A percentile compares a stretch with the other conserved stretches of the same genome.
These are phyloP conservation scores for Microctenopoma stevenorrisi DNA, from an alignment of 2,797 vertebrate species.

Conservation along the genomic window DNA sequence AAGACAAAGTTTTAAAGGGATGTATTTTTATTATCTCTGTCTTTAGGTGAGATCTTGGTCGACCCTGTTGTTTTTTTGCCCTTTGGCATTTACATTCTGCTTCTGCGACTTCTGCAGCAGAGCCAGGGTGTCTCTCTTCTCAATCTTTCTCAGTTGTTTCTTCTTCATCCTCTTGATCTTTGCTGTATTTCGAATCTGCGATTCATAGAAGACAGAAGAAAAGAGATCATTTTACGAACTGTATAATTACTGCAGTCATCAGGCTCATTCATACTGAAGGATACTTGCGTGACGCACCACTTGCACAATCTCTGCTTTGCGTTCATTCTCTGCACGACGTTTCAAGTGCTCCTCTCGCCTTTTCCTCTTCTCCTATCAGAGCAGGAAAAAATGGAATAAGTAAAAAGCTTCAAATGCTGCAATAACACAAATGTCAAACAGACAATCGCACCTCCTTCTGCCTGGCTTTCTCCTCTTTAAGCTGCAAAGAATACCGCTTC, in stretches of 20 bases:
- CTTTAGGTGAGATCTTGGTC: slow-evolving; percentile 42
- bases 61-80: slow-evolving; percentile 28
- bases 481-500: slow-evolving; percentile 82
- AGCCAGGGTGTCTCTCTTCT: slow-evolving; percentile 92
- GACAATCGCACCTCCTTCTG: slow-evolving; percentile 84
- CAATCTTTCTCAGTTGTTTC: slow-evolving; percentile 89
- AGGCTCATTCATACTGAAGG: not conserved
- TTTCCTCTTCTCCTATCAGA: slow-evolving; percentile 88
- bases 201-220: not conserved
- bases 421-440: not conserved
- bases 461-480: slow-evolving; percentile 85
- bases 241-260: not conserved
- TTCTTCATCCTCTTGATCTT: slow-evolving; percentile 96
- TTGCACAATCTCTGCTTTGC: slow-evolving; percentile 93
- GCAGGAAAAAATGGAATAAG: not conserved
- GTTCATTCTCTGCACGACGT: slow-evolving; percentile 90
- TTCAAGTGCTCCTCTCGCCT: slow-evolving; percentile 90
- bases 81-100: slow-evolving; percentile 54
- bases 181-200: slow-evolving; percentile 91
- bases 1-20: slow-evolving; percentile 1
- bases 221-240: not conserved
- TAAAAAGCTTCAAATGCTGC: not conserved
- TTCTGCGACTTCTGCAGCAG: slow-evolving; percentile 83
- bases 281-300: slow-evolving; percentile 86
- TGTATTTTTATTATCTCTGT: slow-evolving; percentile 24